These are phyloP conservation scores for Phragmatobia fuliginosa DNA, from an alignment of 2,888 invertebrate species.

Conservation along the genomic window DNA sequence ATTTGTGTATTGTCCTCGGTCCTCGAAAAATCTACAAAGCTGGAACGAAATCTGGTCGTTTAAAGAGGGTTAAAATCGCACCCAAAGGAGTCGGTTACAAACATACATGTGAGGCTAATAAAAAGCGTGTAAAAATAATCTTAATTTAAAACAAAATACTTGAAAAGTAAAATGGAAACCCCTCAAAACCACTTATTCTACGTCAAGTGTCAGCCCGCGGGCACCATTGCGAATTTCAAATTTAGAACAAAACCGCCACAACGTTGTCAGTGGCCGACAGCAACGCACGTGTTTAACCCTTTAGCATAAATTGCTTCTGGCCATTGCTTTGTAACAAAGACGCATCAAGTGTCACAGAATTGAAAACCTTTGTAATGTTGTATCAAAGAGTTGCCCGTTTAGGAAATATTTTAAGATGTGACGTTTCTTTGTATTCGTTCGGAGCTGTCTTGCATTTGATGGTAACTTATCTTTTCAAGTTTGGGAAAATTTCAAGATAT, in stretches of 20 bases:
- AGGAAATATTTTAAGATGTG: conserved; percentile 40
- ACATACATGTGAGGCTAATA: too few relatives aligned
- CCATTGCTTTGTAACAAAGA: conserved; percentile 57
- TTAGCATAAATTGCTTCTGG: conserved; percentile 47
- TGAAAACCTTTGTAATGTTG: conserved; percentile 38
- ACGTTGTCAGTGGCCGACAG: conserved; percentile 55
- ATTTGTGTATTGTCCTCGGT: too few relatives aligned
- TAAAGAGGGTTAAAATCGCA: too few relatives aligned
- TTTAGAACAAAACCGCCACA: conserved; percentile 56
- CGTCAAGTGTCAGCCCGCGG: conserved; percentile 53
- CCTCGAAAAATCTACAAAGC: too few relatives aligned
- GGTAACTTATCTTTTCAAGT: not conserved
- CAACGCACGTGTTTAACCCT: conserved; percentile 49
- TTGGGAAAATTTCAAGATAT: not conserved
- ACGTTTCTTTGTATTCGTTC: conserved; percentile 39
- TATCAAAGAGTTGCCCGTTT: conserved; percentile 41
- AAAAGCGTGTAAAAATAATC: too few relatives aligned
- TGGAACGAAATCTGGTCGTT: too few relatives aligned
- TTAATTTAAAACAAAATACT: too few relatives aligned
- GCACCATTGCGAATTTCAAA: conserved; percentile 50
- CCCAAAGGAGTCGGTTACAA: too few relatives aligned
- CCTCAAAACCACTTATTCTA: conserved; percentile 13
- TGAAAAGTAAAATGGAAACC: not conserved
- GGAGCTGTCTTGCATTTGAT: conserved; percentile 12
- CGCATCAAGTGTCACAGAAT: conserved; percentile 50